Evolutionary conservation across 2,888 invertebrate species (phyloP).

Genomic region (Andrena praecox): DNA sequence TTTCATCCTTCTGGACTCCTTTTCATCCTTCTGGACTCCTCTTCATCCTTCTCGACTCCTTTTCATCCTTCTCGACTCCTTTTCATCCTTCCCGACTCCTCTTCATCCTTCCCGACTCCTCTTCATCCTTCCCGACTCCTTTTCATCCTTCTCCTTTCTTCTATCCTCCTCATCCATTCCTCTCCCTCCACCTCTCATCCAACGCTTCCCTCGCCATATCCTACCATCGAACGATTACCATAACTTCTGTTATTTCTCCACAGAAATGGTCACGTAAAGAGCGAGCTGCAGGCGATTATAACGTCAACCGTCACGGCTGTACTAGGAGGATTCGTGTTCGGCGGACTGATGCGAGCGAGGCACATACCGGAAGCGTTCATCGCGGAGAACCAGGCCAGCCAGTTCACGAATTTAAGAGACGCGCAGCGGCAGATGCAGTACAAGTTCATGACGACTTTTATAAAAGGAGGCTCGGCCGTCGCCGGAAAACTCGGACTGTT

Average conservation of each 20-base stretch:
- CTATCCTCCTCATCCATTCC: too few relatives aligned
- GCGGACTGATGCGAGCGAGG: constrained; percentile 87
- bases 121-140: too few relatives aligned
- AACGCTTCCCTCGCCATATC: background rate
- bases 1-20: too few relatives aligned
- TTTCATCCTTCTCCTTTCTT: too few relatives aligned
- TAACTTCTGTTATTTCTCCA: constrained; percentile 74
- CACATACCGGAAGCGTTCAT: constrained; percentile 87
- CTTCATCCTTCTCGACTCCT: too few relatives aligned
- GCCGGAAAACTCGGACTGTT: constrained; percentile 90
- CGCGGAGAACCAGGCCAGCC: constrained; percentile 91
- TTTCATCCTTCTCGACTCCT: too few relatives aligned
- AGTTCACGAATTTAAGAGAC: constrained; percentile 88
- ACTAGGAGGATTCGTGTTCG: constrained; percentile 87
- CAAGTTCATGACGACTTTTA: constrained; percentile 87
- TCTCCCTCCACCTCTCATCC: too few relatives aligned
- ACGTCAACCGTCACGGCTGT: constrained; percentile 79
- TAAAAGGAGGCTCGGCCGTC: constrained; percentile 90
- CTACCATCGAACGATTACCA: background rate
- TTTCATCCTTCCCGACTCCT: too few relatives aligned
- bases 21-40: too few relatives aligned
- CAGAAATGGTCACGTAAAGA: constrained; percentile 88
- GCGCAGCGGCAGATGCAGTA: constrained; percentile 92
- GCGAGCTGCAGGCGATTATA: constrained; percentile 84
- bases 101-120: too few relatives aligned